Evolutionary conservation across 2,113 vertebrate genomes (phyloP), one percentile per base, ranked within the genome.

Genomic region (Pelmatolapia mariae): DNA sequence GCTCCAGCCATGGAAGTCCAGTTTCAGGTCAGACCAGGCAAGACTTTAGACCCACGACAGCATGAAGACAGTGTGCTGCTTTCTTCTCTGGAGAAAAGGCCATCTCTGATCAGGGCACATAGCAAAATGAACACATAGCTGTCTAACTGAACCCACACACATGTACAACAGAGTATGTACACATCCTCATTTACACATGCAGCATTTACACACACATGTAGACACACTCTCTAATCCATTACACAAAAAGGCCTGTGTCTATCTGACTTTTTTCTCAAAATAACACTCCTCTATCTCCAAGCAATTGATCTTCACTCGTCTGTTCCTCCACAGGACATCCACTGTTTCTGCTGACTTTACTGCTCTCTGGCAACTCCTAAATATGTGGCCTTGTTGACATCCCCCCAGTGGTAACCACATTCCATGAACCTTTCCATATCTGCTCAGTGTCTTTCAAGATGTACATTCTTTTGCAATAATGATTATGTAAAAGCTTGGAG

Each of bases 71-170:
- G 81, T 91, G 81, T 83, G 82, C 43, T 6, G 91, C 94, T 95
- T 95, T 96, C 94, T 96, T 95, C 89, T 71, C 19, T 22, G 9
- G 59, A 90, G 63, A 92, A 87, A 91, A 92, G 56, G 84, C 85
- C 76, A 45, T 31, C 24, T 90, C 89, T 92, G 92, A 94, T 86
- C 79, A 8, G 29, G 66, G 63, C 81, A 83, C 86, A 80, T 26
- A 78, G 68, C 68, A 82, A 76, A 89, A 68, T 16, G 71, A 66
- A 85, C 80, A 52, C 86, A 78, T 36, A 63, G 80, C 56, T 66
- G 18, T 59, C 43, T 82, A 68, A 43, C 10, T 50, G 73, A 84
- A 83, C 73, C 82, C 81, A 86, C 76, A 68, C 86, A 71, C 87
- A 53, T 24, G 54, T 59, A 78, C 11, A 45, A 24, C 81, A 50